Conservation (phyloP, 1,140 invertebrate genomes). For the Phymorhynchus buccinoides region DNA sequence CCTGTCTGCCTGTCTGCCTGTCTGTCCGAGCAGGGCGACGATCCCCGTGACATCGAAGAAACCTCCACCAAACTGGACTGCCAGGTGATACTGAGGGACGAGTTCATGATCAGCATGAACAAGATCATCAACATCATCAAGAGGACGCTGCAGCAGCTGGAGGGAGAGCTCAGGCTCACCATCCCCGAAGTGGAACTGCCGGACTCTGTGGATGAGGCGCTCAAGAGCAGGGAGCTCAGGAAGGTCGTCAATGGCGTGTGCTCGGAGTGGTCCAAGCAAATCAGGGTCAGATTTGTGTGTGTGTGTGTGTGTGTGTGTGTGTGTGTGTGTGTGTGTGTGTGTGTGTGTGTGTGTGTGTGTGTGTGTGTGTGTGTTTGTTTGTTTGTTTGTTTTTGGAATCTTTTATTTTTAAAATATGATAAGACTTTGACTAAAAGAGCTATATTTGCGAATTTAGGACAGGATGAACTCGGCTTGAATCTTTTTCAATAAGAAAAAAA, state of each 20-base stretch:
- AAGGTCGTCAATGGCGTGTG: conserved; percentile 61
- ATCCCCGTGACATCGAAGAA: no score
- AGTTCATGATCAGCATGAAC: conserved; percentile 73
- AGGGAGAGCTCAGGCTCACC: conserved; percentile 72
- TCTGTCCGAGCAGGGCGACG: not conserved
- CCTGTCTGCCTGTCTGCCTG: no score
- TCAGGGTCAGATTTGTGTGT: conserved; percentile 48
- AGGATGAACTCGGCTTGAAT: no score
- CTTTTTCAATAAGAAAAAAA: no score
- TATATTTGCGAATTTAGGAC: no score
- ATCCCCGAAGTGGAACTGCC: conserved; percentile 68
- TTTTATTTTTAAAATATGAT: no score
- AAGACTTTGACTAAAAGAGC: no score
- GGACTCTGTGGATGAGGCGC: conserved; percentile 62
- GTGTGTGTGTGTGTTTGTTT: conserved; percentile 12
- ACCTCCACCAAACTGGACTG: not conserved
- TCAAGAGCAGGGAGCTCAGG: conserved; percentile 66
- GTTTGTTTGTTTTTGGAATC: no score
- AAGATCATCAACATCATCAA: conserved; percentile 72
- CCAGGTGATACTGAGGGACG: conserved; percentile 66
- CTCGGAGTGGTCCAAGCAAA: conserved; percentile 68
- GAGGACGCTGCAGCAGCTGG: conserved; percentile 73
- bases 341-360: not conserved
- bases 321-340: conserved; percentile 7
- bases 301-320: not conserved